A percentile compares a stretch with the other conserved stretches of the same genome.
phyloP scores from a whole-genome alignment of 2,797 vertebrate species.

The Sebastolobus alascanus region DNA sequence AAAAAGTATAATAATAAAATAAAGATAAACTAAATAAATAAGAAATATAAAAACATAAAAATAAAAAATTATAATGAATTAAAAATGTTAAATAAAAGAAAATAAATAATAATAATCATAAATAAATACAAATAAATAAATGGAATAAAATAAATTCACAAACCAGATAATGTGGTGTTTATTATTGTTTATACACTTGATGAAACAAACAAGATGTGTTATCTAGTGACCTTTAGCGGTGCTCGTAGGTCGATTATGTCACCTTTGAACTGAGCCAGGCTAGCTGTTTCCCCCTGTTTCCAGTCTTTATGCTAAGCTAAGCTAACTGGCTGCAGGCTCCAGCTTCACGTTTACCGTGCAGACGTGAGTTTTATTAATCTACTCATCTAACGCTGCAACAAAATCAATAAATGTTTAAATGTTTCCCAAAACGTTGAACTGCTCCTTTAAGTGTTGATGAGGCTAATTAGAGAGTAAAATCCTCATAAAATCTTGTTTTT shows the following conservation, averaged over 20 bases:
- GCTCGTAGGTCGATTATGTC: not conserved
- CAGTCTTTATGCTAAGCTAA: constrained; percentile 2
- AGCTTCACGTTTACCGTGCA: not conserved
- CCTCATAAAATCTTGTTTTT: no score
- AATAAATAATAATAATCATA: not conserved
- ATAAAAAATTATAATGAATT: no score
- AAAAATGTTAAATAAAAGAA: not conserved
- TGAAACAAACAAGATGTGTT: not conserved
- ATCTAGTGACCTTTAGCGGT: not conserved
- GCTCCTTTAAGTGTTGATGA: no score
- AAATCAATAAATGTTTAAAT: not conserved
- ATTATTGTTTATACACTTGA: not conserved
- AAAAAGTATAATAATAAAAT: no score
- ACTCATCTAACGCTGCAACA: not conserved
- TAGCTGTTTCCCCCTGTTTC: not conserved
- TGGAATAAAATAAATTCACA: no score
- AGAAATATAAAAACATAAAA: no score
- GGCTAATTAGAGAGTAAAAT: not conserved
- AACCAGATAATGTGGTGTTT: no score
- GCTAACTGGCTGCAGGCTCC: not conserved
- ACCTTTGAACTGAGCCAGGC: not conserved
- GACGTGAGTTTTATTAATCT: not conserved
- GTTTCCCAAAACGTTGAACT: not conserved
- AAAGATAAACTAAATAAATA: no score
- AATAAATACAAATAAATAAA: no score